Evolutionary conservation across 2,797 vertebrate genomes (phyloP).

Genomic region (Coregonus sp.): DNA sequence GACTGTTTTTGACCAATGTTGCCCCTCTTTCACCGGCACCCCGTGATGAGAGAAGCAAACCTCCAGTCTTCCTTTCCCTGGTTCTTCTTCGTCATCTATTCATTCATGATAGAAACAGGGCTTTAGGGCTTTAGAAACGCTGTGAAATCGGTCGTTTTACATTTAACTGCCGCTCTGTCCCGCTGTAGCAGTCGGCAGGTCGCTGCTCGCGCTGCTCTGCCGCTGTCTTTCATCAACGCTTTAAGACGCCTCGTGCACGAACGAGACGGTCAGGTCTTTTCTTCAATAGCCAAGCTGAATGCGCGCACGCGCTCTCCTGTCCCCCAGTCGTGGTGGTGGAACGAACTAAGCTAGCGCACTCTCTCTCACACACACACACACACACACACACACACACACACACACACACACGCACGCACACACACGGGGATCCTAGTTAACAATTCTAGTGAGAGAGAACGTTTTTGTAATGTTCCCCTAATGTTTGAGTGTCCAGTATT

Average conservation of each 20-base stretch:
- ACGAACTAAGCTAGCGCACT: neutral
- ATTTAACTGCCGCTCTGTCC: neutral
- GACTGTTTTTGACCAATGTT: neutral
- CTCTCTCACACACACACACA: neutral
- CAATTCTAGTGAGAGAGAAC: no score
- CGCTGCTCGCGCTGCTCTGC: neutral
- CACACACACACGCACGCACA: no score
- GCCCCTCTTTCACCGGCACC: constrained; percentile 10
- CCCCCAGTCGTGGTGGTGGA: neutral
- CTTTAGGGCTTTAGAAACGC: neutral
- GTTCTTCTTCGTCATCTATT: neutral
- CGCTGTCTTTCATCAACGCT: constrained; percentile 3
- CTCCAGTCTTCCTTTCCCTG: neutral
- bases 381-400: no score
- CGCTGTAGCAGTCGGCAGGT: neutral
- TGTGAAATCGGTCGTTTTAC: constrained; percentile 1
- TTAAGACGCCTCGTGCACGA: neutral
- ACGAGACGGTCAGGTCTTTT: constrained; percentile 8
- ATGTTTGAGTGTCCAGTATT: no score
- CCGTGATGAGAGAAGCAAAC: neutral
- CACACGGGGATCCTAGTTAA: no score
- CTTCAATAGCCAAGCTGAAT: constrained; percentile 1
- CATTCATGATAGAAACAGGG: neutral
- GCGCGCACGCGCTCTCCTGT: neutral
- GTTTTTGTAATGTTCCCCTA: no score